These are phyloP conservation scores for Macrosiphum euphorbiae DNA, from an alignment of 2,888 invertebrate species.

Conservation along the genomic window DNA sequence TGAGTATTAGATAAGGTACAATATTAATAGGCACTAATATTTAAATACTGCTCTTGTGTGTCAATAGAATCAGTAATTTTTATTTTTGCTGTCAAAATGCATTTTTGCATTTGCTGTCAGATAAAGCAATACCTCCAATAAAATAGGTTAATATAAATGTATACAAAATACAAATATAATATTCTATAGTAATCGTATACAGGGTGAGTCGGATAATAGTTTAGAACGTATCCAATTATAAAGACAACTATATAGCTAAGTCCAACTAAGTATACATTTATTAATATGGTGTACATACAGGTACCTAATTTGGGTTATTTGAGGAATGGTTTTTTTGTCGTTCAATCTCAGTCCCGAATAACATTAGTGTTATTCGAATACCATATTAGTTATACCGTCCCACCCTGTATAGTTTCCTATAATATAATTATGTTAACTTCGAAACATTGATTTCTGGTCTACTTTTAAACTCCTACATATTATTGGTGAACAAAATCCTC, in stretches of 20 bases:
- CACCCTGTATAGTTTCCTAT: conserved; percentile 32
- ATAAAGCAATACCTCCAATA: conserved; percentile 40
- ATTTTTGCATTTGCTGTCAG: neutral
- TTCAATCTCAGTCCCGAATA: neutral
- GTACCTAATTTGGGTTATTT: neutral
- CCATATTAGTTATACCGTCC: neutral
- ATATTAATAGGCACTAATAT: conserved; percentile 23
- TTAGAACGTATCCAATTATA: neutral
- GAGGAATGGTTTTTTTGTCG: neutral
- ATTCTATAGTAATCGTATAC: conserved; percentile 39
- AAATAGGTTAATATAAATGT: conserved; percentile 13
- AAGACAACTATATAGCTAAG: neutral
- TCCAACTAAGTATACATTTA: neutral
- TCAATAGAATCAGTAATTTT: conserved; percentile 35
- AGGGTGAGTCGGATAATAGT: conserved; percentile 54
- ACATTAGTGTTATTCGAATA: neutral
- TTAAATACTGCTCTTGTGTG: neutral
- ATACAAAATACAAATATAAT: conserved; percentile 13
- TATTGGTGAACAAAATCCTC: neutral
- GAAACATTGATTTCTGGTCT: neutral
- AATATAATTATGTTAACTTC: neutral
- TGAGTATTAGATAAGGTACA: neutral
- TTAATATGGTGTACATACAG: neutral
- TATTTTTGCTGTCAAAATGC: neutral
- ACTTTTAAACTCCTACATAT: neutral